Evolutionary conservation across 2,113 vertebrate genomes (phyloP).

Genomic region (Panthera tigris): DNA sequence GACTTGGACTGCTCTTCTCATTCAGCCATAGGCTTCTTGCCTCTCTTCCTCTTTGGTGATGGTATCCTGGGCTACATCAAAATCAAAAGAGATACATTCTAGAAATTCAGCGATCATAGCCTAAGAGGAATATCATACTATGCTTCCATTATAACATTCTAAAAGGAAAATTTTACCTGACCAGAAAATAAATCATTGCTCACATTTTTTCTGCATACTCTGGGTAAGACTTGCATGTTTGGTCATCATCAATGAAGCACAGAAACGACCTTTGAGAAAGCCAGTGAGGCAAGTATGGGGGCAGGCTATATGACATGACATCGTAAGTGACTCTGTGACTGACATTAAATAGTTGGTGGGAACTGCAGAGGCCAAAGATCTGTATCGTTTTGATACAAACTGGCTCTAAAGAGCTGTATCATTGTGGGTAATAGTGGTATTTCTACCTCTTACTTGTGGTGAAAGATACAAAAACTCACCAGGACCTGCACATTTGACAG

Average conservation of each 20-base stretch:
- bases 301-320: fast-evolving
- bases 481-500: background rate
- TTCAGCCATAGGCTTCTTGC: background rate
- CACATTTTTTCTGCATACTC: background rate
- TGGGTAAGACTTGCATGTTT: background rate
- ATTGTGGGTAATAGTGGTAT: background rate
- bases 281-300: background rate
- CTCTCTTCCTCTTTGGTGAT: background rate
- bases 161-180: background rate
- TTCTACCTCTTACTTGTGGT: background rate
- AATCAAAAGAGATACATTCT: background rate
- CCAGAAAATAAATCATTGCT: background rate
- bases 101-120: background rate
- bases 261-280: background rate
- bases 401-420: background rate
- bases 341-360: background rate
- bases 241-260: background rate
- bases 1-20: background rate
- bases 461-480: background rate
- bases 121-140: background rate
- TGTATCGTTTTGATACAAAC: background rate
- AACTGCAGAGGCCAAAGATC: background rate
- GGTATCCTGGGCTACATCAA: background rate
- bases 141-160: background rate
- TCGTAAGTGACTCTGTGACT: background rate